Evolutionary conservation across 2,888 invertebrate genomes (phyloP), one percentile per base, ranked within the genome.

Genomic region (Scaptomyza cyrtandrae): DNA sequence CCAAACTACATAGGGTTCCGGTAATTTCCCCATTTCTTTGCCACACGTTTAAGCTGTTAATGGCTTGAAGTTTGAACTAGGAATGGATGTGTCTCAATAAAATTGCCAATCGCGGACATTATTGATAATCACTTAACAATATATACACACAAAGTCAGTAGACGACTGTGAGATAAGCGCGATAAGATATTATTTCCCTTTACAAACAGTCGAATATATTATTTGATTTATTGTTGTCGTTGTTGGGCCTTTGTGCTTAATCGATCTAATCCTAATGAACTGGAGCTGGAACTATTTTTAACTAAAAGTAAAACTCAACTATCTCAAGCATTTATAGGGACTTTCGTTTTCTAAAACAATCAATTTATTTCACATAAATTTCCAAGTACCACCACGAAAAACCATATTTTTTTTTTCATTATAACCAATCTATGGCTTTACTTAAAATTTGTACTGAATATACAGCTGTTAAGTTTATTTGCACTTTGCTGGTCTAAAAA

Each of bases 151-250:
- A 60, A 39, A 24, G 54, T 58, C 55, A 49, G 44, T 59, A 48
- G 58, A 37, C 43, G 24, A 45, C 45, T 58, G 48, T 4, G 60
- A 35, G 77, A 75, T 75, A 75, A 75, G 73, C 54, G 45, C 67
- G 75, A 75, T 75, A 77, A 75, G 75, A 53, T 59, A 39, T 39
- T 67, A 60, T 50, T 45, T 57, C n/a, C n/a, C 39, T 43, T 41
- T 56, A 44, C 44, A 44, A 44, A 44, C 27, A 46, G 24, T 14
- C 33, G 14, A n/a, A 35, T n/a, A 41, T 24, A 45, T 37, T 27
- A 14, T 37, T 10, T 24, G 10, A 45, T 19, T 16, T 6, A 14
- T 45, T 24, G 11, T 10, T 35, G 10, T 6, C n/a, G 11, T 46
- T 24, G 16, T 5, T 45, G 29, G 14, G 29, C 27, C 35, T 49